These are phyloP conservation scores for Charanyca ferruginea DNA, from an alignment of 2,888 invertebrate species.

Conservation along the genomic window DNA sequence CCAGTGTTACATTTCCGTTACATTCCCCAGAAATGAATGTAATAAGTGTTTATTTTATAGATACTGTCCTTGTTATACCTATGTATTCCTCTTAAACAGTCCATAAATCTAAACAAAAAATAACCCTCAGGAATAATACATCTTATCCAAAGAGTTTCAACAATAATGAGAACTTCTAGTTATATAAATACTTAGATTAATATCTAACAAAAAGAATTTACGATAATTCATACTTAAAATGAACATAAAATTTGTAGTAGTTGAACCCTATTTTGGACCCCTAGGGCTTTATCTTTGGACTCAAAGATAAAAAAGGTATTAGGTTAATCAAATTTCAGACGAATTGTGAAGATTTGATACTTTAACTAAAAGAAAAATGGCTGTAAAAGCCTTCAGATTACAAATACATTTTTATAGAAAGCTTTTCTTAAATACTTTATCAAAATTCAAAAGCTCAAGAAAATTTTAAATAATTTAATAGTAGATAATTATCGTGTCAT, in stretches of 20 bases:
- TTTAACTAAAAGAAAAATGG: slow-evolving; percentile 15
- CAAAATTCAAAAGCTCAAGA: slow-evolving; percentile 4
- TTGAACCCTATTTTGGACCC: background rate
- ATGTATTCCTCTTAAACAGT: background rate
- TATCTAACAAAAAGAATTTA: background rate
- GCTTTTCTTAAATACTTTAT: background rate
- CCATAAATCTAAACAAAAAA: background rate
- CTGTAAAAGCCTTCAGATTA: slow-evolving; percentile 12
- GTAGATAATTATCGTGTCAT: background rate
- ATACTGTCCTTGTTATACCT: background rate
- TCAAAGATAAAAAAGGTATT: slow-evolving; percentile 8
- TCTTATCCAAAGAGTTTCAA: slow-evolving; percentile 4
- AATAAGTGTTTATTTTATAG: background rate
- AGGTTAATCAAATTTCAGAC: slow-evolving; percentile 24
- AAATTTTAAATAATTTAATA: background rate
- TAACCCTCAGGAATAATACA: background rate
- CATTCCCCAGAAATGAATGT: background rate
- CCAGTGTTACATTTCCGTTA: too few relatives aligned
- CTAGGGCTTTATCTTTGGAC: slow-evolving; percentile 9
- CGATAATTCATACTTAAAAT: slow-evolving; percentile 6
- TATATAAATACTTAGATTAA: slow-evolving; percentile 19
- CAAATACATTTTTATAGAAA: slow-evolving; percentile 20
- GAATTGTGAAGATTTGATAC: slow-evolving; percentile 12
- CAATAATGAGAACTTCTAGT: background rate
- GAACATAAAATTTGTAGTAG: slow-evolving; percentile 6